Evolutionary conservation across 2,888 invertebrate genomes (phyloP).

Genomic region (Malachius bipustulatus): DNA sequence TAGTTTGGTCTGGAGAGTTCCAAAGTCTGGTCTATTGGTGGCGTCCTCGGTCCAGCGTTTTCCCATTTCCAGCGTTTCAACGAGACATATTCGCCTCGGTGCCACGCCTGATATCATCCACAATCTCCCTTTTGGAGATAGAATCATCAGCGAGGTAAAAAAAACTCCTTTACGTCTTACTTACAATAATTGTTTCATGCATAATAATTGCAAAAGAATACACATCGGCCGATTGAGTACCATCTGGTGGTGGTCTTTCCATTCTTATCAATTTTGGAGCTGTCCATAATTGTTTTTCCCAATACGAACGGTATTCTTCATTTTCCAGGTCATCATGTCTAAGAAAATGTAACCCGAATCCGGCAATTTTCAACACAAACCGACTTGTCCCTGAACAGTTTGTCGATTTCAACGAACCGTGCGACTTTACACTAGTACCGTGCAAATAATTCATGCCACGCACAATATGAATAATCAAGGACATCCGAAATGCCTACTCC

Average conservation of each 20-base stretch:
- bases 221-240: conserved; percentile 86
- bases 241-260: conserved; percentile 47
- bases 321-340: conserved; percentile 51
- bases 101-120: too few species aligned
- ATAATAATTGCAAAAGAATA: conserved; percentile 91
- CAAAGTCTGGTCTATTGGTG: too few species aligned
- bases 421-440: conserved; percentile 76
- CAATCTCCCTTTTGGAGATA: too few species aligned
- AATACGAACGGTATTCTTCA: conserved; percentile 58
- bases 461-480: conserved; percentile 88
- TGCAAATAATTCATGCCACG: conserved; percentile 95
- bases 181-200: conserved; percentile 91
- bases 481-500: conserved; percentile 89
- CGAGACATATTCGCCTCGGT: too few species aligned
- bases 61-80: too few species aligned
- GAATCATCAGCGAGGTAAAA: conserved; percentile 71
- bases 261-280: conserved; percentile 76
- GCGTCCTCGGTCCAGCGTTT: too few species aligned
- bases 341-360: conserved; percentile 84
- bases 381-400: conserved; percentile 97
- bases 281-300: conserved; percentile 82
- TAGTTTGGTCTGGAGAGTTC: too few species aligned
- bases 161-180: conserved; percentile 78
- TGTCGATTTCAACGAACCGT: conserved; percentile 90
- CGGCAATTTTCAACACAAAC: conserved; percentile 92